Percentiles rank a stretch among this genome's conserved stretches.
These are phyloP conservation scores for Neosalanx taihuensis DNA, from an alignment of 2,797 vertebrate species.

Conservation along the genomic window DNA sequence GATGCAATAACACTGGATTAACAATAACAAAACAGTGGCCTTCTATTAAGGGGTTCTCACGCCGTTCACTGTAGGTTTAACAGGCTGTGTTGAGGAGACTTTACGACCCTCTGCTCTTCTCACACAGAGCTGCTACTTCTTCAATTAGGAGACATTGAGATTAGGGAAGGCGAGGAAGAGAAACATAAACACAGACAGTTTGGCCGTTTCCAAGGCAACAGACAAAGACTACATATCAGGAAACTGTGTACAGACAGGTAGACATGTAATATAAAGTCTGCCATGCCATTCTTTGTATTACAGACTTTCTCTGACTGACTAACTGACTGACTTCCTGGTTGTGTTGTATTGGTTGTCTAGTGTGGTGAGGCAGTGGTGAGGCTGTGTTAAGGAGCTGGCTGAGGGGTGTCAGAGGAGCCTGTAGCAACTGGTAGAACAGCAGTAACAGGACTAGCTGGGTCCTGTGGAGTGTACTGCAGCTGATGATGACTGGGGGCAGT, in stretches of 20 bases:
- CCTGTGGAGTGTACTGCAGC: too few species aligned
- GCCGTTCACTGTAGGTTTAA: not conserved
- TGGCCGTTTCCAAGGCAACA: not conserved
- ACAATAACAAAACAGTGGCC: not conserved
- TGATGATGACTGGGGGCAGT: too few species aligned
- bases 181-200: not conserved
- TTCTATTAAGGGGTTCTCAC: not conserved
- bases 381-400: too few species aligned
- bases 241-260: not conserved
- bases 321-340: too few species aligned
- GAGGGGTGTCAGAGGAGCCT: too few species aligned
- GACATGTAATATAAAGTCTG: not conserved
- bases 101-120: not conserved
- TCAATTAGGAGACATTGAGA: not conserved
- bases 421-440: too few species aligned
- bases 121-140: not conserved
- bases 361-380: too few species aligned
- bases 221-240: not conserved
- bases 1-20: not conserved
- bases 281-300: not conserved
- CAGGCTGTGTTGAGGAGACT: not conserved
- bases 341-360: too few species aligned
- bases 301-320: not conserved
- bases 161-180: not conserved
- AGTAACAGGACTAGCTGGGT: too few species aligned